Conservation (phyloP, 2,888 invertebrate species). For the Chymomyza procnemis region DNA sequence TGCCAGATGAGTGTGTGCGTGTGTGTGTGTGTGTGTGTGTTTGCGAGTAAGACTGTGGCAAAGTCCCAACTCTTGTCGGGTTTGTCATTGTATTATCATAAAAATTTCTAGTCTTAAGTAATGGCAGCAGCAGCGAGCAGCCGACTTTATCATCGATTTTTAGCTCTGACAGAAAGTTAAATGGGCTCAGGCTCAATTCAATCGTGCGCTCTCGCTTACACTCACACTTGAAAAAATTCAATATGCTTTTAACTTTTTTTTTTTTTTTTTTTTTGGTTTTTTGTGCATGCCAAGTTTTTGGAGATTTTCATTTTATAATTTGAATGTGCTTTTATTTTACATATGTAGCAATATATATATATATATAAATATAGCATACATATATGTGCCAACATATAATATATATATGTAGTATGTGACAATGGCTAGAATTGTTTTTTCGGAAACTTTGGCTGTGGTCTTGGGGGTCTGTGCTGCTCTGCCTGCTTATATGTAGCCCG, state of each 20-base stretch:
- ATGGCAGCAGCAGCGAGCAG: conserved; percentile 36
- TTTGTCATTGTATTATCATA: conserved; percentile 60
- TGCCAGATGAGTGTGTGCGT: background rate
- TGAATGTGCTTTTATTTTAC: conserved; percentile 40
- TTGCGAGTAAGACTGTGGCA: conserved; percentile 1
- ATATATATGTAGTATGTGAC: background rate
- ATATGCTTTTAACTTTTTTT: background rate
- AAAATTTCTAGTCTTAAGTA: conserved; percentile 54
- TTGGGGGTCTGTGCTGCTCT: background rate
- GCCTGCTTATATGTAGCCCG: background rate
- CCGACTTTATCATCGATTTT: conserved; percentile 46
- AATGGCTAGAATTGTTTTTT: too few relatives aligned
- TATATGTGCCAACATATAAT: background rate
- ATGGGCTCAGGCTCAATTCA: conserved; percentile 11
- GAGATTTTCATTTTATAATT: conserved; percentile 30
- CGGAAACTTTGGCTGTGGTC: background rate
- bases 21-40: conserved; percentile 14
- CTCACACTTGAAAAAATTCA: background rate
- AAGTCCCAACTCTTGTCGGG: conserved; percentile 48
- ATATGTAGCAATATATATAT: conserved; percentile 33
- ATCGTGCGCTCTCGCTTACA: background rate
- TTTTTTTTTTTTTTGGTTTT: too few relatives aligned
- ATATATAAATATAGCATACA: too few relatives aligned
- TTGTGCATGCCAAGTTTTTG: conserved; percentile 17
- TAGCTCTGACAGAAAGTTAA: conserved; percentile 16